Evolutionary conservation across 2,113 vertebrate genomes (phyloP), one percentile per base, ranked within the genome.

Genomic region (Myotis davidii): DNA sequence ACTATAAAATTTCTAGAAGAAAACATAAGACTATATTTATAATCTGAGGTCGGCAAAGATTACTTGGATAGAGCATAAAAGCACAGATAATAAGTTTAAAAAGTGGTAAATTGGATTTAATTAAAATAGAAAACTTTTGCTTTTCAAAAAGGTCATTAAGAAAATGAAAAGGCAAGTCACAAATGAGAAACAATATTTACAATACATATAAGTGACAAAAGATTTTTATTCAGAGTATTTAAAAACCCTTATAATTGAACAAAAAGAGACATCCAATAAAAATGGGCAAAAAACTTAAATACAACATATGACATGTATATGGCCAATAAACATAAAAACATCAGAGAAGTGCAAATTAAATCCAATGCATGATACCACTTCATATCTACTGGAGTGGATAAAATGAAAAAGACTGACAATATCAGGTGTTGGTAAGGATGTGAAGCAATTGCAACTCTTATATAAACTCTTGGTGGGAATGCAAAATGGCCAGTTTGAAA

Each of bases 211-310:
- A 37, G 50, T 61, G n/a, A 59, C 18, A 70, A 74, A 73, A 20
- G 20, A 12, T n/a, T 88, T 82, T 82, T 94, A 78, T 70, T 78
- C 52, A 61, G 72, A 78, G 50, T 78, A 90, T 42, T 85, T 42
- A 50, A 70, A 85, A 85, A 77, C 50, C 39, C 17, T 11, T 94
- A 56, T 2, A 67, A 48, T 5, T 84, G 23, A 83, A 76, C 6
- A 70, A 70, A 90, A 70, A 89, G 77, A 90, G 54, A 0, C 14
- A 67, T 67, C 20, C 1, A 69, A 18, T 69, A 61, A 61, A 89
- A 89, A 52, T 77, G 18, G 25, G 13, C 25, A 69, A 84, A 84
- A 84, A 13, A 59, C 6, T 37, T 83, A 20, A 11, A 48, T 27
- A 42, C 72, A 94, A 84, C 0, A 27, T 70, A 77, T 70, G n/a